Base-by-base conservation (phyloP, 2,113 vertebrate genomes). In the Tringa solitaria region DNA sequence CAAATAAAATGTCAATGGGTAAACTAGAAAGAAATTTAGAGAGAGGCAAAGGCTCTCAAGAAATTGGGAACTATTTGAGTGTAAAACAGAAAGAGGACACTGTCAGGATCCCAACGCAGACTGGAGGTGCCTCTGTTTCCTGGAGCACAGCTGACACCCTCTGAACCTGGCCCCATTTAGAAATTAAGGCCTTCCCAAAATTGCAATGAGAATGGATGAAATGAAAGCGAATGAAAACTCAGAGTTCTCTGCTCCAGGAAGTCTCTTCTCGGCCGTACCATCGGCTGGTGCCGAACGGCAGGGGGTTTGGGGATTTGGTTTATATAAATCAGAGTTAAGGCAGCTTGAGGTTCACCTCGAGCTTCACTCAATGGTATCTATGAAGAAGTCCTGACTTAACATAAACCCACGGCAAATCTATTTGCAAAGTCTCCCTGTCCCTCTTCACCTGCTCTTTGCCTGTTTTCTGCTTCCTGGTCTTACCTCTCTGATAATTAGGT, bases 211-310 rank as follows among this genome's bases (percentile, higher is more conserved):
- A 69, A 51, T 37, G 48, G 80, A 28, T 4, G 18, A 41, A 35
- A 59, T 4, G 18, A 41, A 35, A 59, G 26, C n/a, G 48, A 85
- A 24, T 4, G 18, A 41, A 35, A 59, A 41, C 1, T 3, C 51
- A 28, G 70, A 28, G 2, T 12, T 10, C 7, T 70, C n/a, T 4
- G 9, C 57, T 28, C 21, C 45, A 7, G 61, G 37, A 65, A 59
- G 76, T 57, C 18, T 10, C 3, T 0, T 2, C 24, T 20, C 5
- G 1, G 8, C 41, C 45, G 24, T 9, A 23, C 1, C 1, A 22
- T 72, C 35, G 14, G 77, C 27, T 35, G 10, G 5, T 27, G 39
- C 61, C 1, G 18, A 22, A 53, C 48, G 33, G 51, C 24, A 15
- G n/a, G 59, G 50, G 17, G 39, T 23, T 5, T 19, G n/a, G n/a